Conservation (phyloP, 2,888 invertebrate genomes). For the Meteorus colon region DNA sequence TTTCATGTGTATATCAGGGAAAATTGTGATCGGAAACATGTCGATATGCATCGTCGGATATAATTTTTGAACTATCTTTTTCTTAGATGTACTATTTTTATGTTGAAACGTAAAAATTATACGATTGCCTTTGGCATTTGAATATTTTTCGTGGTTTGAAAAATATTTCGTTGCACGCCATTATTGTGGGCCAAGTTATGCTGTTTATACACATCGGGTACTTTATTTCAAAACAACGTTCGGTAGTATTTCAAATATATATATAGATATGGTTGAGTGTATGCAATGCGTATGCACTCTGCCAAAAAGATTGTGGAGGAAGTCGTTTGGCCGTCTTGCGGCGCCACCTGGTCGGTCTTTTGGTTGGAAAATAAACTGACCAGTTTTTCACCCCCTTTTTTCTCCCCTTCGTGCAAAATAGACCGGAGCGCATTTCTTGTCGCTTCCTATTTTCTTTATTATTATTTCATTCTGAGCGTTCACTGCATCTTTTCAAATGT, state of each 20-base stretch:
- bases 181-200: conserved; percentile 32
- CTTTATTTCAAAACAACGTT: conserved; percentile 15
- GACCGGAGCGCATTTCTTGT: conserved; percentile 28
- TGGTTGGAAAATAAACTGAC: conserved; percentile 27
- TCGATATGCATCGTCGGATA: conserved; percentile 29
- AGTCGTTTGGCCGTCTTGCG: conserved; percentile 45
- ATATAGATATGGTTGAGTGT: neutral
- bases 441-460: conserved; percentile 31
- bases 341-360: conserved; percentile 51
- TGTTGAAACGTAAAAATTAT: conserved; percentile 34
- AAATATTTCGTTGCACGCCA: conserved; percentile 25
- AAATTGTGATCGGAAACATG: neutral
- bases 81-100: conserved; percentile 30
- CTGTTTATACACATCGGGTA: neutral
- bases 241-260: conserved; percentile 20
- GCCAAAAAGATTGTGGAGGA: conserved; percentile 52
- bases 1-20: neutral
- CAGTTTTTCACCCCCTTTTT: conserved; percentile 28
- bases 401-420: conserved; percentile 37
- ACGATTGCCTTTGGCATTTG: conserved; percentile 23
- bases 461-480: conserved; percentile 20
- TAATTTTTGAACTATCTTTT: conserved; percentile 14
- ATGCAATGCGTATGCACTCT: conserved; percentile 33
- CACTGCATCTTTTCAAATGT: conserved; percentile 3
- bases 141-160: conserved; percentile 21